Base-by-base conservation (phyloP, 2,113 vertebrate species). In the Lanius ludovicianus region DNA sequence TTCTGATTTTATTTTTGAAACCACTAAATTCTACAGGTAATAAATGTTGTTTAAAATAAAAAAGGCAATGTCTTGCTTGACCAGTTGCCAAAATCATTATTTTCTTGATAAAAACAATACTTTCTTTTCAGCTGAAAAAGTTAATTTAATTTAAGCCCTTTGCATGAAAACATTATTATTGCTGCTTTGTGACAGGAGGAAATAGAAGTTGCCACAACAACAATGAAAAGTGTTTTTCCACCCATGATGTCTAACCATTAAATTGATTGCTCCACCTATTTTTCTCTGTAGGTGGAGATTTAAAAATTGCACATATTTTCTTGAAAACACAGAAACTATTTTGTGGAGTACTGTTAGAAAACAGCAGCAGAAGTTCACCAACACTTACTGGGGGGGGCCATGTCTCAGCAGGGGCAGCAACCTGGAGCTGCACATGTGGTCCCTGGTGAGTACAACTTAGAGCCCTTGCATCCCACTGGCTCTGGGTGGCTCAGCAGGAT, bases 71-170 rank as follows among this genome's bases (percentile, higher is more conserved):
- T 42, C 41, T 62, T 87, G 8, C 71, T 82, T 71, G 55, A 63
- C 25, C 56, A 75, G 22, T 60, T 65, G 22, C 68, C 25, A 64
- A 46, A 70, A 63, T 30, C 5, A 78, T 52, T 74, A 28, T 65
- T 91, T 92, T 81, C 31, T 19, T 89, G 64, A 83, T 75, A 59
- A 59, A 88, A 94, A 80, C 56, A 81, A 33, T 64, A 17, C 12
- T 41, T 63, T 28, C 10, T 76, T 94, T 94, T 67, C 39, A 59
- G 3, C 47, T 68, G 50, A 90, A 95, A 67, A 90, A 84, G 31
- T 87, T 93, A 87, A 52, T 93, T 89, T 89, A 80, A 50, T 89
- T 60, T 39, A 86, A 44, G 14, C 57, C 46, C 11, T 78, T 71
- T 75, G 57, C 28, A 47, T 79, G 59, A 91, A 75, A 39, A 78